Evolutionary conservation across 2,113 vertebrate genomes (phyloP), one percentile per base, ranked within the genome.

Genomic region (Dicerorhinus sumatrensis): DNA sequence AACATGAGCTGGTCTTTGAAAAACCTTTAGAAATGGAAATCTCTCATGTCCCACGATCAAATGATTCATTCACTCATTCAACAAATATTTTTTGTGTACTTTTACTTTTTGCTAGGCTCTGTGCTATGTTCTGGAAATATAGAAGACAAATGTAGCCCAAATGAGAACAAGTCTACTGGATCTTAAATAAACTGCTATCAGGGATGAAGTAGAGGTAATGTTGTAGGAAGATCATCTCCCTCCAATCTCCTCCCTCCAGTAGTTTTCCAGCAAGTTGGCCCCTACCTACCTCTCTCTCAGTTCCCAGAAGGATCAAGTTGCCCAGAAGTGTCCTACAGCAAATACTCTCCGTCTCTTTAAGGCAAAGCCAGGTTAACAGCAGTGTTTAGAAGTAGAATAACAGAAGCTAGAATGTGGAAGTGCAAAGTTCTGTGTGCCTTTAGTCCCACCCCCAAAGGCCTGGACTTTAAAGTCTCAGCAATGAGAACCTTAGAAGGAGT

Each of bases 261-360:
- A 62, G 16, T 62, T 92, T 94, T 79, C 89, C 76, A 48, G 39
- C 1, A 89, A 31, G 16, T 14, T n/a, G 16, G 12, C 54, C 46
- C 89, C 58, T 23, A 31, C 21, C 25, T 91, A 56, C 13, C 25
- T 54, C n/a, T 58, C 48, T 62, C 54, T 46, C 2, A 0, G 51
- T 89, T 94, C 85, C 76, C 89, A 91, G 65, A 42, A 94, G 62
- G 65, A 84, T 88, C 14, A 72, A 70, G 42, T 67, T 93, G 70
- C 63, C 80, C 2, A n/a, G 88, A 90, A 70, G 14, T 13, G 1
- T 36, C 29, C 67, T 39, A 6, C 1, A 12, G 62, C 0, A 33
- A 67, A 21, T 42, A 5, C 33, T 27, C n/a, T 63, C 25, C 42
- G 48, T 48, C 27, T 80, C 62, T 18, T 72, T 13, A 29, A 56